Base-by-base conservation (phyloP, 1,140 invertebrate genomes). In the Pollicipes pollicipes region DNA sequence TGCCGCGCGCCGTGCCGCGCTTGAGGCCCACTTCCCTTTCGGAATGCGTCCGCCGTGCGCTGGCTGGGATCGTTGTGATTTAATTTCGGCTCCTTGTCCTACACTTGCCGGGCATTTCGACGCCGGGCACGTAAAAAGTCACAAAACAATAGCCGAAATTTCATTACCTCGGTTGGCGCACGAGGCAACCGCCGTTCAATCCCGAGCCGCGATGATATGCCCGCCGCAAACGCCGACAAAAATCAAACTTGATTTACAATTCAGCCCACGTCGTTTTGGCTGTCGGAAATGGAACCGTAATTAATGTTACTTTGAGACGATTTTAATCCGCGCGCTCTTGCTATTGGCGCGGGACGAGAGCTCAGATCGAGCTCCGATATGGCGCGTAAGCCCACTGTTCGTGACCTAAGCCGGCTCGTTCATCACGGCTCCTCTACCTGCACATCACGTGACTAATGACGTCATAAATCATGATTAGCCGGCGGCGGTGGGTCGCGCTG, bases 181-280 rank as follows among this genome's bases (percentile, higher is more conserved):
- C 13, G 8, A 10, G 45, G 45, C 45, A 16, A 35, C 32, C 16
- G 32, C 4, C 32, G 32, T 35, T 4, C 4, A 6, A 35, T 35
- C 4, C 4, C 32, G 45, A 24, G 45, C 45, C 13, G 13, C 45
- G 45, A 58, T 58, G 45, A 58, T 21, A 58, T 58, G 45, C 10
- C 45, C 13, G 2, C 2, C 45, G 2, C 13, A 21, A 58, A 58
- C 45, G 45, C 13, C 45, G 45, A 58, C 45, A 58, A 58, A 58
- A 58, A 58, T 58, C 45, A 58, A 58, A 58, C 45, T 58, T 58
- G 45, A 58, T 58, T 58, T 58, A 58, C 45, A 58, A 58, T 58
- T 58, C 45, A 58, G 45, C 24, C 45, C 13, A 21, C 45, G 45
- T 58, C 45, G 45, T 21, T 21, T 10, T 10, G 13, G 13, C 45